A percentile compares a stretch with the other conserved stretches of the same genome.
Evolutionary conservation across 1,140 invertebrate species (phyloP).

Genomic region (Brachionus asplanchnoidis): DNA sequence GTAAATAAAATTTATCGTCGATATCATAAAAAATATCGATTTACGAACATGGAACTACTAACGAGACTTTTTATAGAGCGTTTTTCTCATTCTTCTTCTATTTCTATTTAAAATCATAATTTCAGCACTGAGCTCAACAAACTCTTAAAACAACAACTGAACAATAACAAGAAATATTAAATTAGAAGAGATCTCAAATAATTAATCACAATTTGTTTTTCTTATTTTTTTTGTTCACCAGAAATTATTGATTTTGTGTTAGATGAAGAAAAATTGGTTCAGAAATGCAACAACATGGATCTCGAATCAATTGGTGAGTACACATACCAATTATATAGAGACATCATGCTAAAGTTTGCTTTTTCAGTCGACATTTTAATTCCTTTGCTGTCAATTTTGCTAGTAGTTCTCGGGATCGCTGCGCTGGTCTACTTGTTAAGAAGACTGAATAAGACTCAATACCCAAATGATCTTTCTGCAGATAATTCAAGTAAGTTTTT

Average conservation of each 20-base stretch:
- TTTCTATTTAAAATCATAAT: background rate
- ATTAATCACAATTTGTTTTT: background rate
- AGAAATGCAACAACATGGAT: background rate
- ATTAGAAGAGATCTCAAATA: background rate
- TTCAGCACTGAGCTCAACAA: background rate
- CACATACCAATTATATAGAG: background rate
- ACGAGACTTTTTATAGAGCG: background rate
- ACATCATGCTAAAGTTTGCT: background rate
- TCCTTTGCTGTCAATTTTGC: background rate
- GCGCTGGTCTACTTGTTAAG: background rate
- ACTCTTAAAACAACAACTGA: slow-evolving; percentile 1
- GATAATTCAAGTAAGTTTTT: background rate
- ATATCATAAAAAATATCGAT: background rate
- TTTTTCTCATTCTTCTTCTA: background rate
- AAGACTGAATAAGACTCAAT: background rate
- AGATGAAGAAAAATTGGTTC: background rate
- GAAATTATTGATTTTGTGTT: slow-evolving; percentile 4
- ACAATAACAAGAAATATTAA: slow-evolving; percentile 5
- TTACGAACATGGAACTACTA: background rate
- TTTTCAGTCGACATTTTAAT: background rate
- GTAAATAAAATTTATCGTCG: background rate
- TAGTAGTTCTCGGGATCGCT: background rate
- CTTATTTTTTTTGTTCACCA: background rate
- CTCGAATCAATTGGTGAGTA: background rate
- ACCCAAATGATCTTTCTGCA: background rate